Evolutionary conservation across 2,797 vertebrate genomes (phyloP).

Genomic region (Arctocebus calabarensis): DNA sequence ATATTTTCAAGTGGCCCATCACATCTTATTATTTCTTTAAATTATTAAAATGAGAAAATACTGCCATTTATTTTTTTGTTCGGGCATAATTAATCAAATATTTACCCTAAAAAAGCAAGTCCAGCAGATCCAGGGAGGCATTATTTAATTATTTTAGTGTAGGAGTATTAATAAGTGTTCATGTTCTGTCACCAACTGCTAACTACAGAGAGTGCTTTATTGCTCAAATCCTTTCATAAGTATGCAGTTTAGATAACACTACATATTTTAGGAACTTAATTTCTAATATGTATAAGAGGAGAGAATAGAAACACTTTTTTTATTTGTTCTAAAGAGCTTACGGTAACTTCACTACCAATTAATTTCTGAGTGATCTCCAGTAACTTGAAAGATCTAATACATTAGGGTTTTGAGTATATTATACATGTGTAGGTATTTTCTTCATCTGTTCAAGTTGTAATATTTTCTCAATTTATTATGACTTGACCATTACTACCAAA

Average conservation of each 20-base stretch:
- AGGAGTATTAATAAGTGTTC: constrained; percentile 84
- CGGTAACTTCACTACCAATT: background rate
- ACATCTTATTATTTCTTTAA: constrained; percentile 77
- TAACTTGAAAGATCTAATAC: background rate
- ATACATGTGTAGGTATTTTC: background rate
- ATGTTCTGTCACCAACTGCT: constrained; percentile 82
- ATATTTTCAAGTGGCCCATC: constrained; percentile 70
- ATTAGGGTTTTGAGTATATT: constrained; percentile 3
- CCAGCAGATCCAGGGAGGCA: constrained; percentile 80
- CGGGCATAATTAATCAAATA: constrained; percentile 86
- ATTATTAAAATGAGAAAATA: constrained; percentile 74
- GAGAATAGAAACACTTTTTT: constrained; percentile 12
- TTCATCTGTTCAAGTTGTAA: background rate
- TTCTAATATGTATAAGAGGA: background rate
- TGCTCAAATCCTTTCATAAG: constrained; percentile 49
- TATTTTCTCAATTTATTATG: background rate
- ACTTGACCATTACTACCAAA: background rate
- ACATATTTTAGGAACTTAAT: background rate
- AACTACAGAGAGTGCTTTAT: constrained; percentile 79
- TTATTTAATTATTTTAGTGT: constrained; percentile 86
- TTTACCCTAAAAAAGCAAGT: constrained; percentile 82
- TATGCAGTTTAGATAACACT: background rate
- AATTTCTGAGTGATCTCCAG: background rate
- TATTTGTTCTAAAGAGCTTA: background rate
- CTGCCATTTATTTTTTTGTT: constrained; percentile 83